Evolutionary conservation across 2,113 vertebrate species (phyloP).

Genomic region (Pagrus major): DNA sequence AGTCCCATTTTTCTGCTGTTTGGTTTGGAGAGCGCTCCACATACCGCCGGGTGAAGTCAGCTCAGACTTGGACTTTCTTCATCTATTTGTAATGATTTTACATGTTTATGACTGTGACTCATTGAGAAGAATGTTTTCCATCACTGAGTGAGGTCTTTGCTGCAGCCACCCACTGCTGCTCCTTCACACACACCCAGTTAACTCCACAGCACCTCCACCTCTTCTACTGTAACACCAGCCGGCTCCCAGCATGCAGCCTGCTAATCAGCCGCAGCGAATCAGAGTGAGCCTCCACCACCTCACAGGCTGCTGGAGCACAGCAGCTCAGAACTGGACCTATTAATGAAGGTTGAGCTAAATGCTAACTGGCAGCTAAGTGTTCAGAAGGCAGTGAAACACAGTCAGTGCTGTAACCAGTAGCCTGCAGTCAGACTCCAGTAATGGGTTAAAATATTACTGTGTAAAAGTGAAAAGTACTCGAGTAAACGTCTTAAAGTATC

Average conservation of each 20-base stretch:
- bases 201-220: constrained; percentile 26
- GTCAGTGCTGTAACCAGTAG: too few species aligned
- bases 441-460: too few species aligned
- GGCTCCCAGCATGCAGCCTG: constrained; percentile 10
- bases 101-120: constrained; percentile 53
- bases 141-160: constrained; percentile 55
- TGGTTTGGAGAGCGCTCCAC: constrained; percentile 24
- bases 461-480: too few species aligned
- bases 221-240: background rate
- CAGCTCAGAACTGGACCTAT: background rate
- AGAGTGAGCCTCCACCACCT: background rate
- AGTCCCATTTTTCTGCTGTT: constrained; percentile 46
- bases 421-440: too few species aligned
- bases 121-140: constrained; percentile 58
- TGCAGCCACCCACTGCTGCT: constrained; percentile 45
- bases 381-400: too few species aligned
- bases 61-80: background rate
- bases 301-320: background rate
- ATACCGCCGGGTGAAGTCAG: constrained; percentile 15
- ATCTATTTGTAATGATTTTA: constrained; percentile 55
- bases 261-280: background rate
- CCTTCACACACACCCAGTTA: constrained; percentile 17
- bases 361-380: too few species aligned
- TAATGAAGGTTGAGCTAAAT: too few species aligned
- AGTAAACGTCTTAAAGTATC: too few species aligned